Percentiles rank a stretch among this genome's conserved stretches.
Conservation (phyloP, 2,113 vertebrate species). For the Ploceus nigricollis region DNA sequence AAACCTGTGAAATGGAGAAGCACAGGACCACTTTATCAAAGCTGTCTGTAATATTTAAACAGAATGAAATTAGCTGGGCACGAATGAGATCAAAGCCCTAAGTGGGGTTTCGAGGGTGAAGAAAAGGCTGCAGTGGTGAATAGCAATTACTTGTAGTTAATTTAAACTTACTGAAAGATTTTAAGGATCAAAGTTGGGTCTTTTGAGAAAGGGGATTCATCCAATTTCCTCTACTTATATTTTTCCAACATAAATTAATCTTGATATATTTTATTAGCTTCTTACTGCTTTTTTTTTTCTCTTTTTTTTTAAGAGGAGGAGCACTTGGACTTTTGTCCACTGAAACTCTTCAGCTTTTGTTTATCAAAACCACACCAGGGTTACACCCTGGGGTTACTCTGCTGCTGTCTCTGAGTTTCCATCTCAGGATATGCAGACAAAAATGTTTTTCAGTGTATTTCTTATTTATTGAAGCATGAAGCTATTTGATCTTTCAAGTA, state of each 20-base stretch:
- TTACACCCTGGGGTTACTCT: background rate
- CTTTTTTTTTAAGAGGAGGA: background rate
- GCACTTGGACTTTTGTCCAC: background rate
- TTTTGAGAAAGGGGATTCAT: constrained; percentile 26
- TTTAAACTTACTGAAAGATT: constrained; percentile 40
- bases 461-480: background rate
- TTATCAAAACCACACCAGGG: background rate
- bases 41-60: constrained; percentile 31
- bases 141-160: constrained; percentile 34
- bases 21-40: background rate
- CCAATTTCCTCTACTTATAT: constrained; percentile 34
- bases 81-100: constrained; percentile 40
- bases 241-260: constrained; percentile 24
- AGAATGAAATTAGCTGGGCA: constrained; percentile 36
- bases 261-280: background rate
- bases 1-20: background rate
- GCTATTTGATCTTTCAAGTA: background rate
- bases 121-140: constrained; percentile 33
- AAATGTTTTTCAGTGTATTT: background rate
- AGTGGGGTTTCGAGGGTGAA: constrained; percentile 10
- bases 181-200: constrained; percentile 43
- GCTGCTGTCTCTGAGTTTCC: background rate
- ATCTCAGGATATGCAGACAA: background rate
- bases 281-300: background rate
- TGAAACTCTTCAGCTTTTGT: background rate